A percentile compares a stretch with the other conserved stretches of the same genome.
Conservation (phyloP, 2,797 vertebrate species). For the Mus spretus region DNA sequence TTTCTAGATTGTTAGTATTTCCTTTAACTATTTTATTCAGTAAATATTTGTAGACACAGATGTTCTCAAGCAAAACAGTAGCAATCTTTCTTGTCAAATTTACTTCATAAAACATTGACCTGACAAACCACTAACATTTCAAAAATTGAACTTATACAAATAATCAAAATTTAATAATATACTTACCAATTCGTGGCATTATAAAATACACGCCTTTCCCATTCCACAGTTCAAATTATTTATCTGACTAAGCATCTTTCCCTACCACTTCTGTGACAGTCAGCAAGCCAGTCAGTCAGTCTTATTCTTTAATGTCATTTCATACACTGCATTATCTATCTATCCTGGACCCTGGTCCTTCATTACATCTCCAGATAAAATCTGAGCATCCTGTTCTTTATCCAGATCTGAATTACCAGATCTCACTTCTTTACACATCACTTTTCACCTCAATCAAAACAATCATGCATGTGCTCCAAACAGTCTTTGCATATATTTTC, state of each 20-base stretch:
- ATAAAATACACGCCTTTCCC: neutral
- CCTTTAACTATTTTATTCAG: neutral
- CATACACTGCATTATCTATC: neutral
- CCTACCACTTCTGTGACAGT: neutral
- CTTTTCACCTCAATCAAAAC: neutral
- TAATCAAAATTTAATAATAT: conserved; percentile 23
- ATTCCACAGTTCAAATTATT: neutral
- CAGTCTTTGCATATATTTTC: neutral
- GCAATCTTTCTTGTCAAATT: neutral
- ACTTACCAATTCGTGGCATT: neutral
- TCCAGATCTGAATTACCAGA: neutral
- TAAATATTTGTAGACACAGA: neutral
- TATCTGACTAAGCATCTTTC: neutral
- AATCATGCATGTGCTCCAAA: neutral
- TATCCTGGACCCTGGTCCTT: neutral
- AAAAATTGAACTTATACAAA: neutral
- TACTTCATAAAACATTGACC: neutral
- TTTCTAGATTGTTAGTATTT: neutral
- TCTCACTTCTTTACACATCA: neutral
- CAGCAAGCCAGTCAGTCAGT: neutral
- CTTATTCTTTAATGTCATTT: conserved; percentile 23
- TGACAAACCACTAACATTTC: neutral
- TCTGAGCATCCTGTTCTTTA: neutral
- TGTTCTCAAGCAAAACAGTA: neutral
- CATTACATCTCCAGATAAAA: conserved; percentile 1